Base-by-base conservation (phyloP, 2,888 invertebrate species). In the Dicyrtomina minuta region DNA sequence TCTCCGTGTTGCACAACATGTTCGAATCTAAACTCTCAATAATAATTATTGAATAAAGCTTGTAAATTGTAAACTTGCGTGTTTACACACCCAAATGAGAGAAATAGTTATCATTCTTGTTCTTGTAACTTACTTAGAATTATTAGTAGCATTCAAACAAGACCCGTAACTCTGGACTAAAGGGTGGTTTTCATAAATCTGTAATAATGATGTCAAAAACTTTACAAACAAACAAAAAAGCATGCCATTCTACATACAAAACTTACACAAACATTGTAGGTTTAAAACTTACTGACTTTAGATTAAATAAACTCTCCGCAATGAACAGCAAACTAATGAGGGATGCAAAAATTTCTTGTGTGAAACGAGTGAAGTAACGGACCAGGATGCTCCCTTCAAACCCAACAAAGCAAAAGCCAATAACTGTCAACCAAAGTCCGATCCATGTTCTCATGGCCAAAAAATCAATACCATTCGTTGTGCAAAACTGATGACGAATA, bases 271-370 rank as follows among this genome's bases (percentile, higher is more conserved):
- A n/a, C n/a, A n/a, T n/a, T n/a, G n/a, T 68, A 49, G 44, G 66
- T 68, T 58, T 76, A 33, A 8, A 5, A 33, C 33, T 3, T 33
- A 33, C 33, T 33, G 33, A 3, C 8, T 33, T 33, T 70, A 96
- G 84, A 81, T 92, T 93, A 80, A 89, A 88, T 74, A 93, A 85
- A 56, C 93, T 92, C 82, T 96, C 96, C 76, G 91, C 90, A 78
- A 99, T 96, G 83, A 97, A 97, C 78, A 99, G 90, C 76, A 96
- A 84, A 0, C 97, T 96, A 79, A 99, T 98, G 70, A 99, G 86
- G 17, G 94, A 92, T 2, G 97, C 94, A 83, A 98, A 98, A 66
- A 98, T 95, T 82, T 99, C 98, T 82, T 98, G 96, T 0, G 96
- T 96, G 83, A 98, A 99, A 69, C 97, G 87, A 1, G 93, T 92